Evolutionary conservation across 1,140 invertebrate genomes (phyloP), one percentile per base, ranked within the genome.

Genomic region (Drosophila murphyi): DNA sequence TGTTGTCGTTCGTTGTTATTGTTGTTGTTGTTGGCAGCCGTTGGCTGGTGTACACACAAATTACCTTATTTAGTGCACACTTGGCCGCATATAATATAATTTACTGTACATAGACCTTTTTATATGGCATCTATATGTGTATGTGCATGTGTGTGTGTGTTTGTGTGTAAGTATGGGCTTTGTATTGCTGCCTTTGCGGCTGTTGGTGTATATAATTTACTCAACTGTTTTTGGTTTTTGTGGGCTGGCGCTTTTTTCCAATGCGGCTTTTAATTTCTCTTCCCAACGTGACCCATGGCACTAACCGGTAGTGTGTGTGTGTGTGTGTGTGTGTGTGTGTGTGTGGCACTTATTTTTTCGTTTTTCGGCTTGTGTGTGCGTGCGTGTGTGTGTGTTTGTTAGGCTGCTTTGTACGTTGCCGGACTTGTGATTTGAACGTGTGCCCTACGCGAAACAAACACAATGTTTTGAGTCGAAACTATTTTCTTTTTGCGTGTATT

Each of bases 1-100:
- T 61, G n/a, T 7, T 48, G 37, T 45, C 65, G 28, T 20, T 62
- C 34, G 39, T 31, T 8, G 68, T 39, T 62, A 55, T 55, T 78
- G 54, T 51, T 80, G 51, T 50, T 69, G 63, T 54, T 56, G 65
- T 67, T 64, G 64, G 57, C 55, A 76, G 75, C 67, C 82, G 82
- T 63, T 74, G 85, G 70, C 67, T 72, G 85, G 57, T 76, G 61
- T 81, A 78, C 68, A 88, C 85, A 80, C 85, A 88, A 88, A 88
- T 89, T 88, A 88, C 85, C 85, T 88, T 88, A 88, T 88, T 88
- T 88, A 88, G 85, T 83, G 78, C 80, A 88, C 85, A 88, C 80
- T 83, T 74, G 60, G 85, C 74, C 68, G 85, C 85, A 88, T 88
- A 83, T 88, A 89, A 89, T 88, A 89, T 88, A 88, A 89, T 88